Evolutionary conservation across 1,140 invertebrate genomes (phyloP).

Genomic region (Trichoplusia ni): DNA sequence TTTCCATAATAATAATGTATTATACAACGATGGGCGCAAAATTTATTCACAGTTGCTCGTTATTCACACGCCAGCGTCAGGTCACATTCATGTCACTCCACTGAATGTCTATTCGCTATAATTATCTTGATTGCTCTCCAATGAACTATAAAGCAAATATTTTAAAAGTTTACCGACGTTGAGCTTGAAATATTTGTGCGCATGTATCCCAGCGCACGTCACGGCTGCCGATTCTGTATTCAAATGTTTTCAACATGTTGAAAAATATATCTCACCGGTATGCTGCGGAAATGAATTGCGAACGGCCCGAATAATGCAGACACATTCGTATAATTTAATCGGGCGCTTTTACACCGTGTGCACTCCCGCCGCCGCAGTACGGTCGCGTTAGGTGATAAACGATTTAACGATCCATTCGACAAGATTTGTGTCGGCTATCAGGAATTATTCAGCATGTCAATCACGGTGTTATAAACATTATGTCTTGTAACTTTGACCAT

Average conservation of each 20-base stretch:
- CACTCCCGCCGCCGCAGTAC: too few relatives aligned
- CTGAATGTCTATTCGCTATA: slow-evolving; percentile 20
- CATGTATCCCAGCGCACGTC: not conserved
- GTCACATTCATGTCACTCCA: slow-evolving; percentile 40
- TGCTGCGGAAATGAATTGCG: slow-evolving; percentile 41
- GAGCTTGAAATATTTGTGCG: not conserved
- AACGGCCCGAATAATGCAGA: slow-evolving; percentile 33
- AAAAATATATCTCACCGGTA: slow-evolving; percentile 44
- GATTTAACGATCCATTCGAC: not conserved
- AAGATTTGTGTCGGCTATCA: not conserved
- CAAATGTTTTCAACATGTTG: slow-evolving; percentile 46
- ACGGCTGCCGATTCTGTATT: slow-evolving; percentile 44
- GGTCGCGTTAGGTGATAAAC: not conserved
- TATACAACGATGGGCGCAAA: slow-evolving; percentile 47
- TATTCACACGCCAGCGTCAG: slow-evolving; percentile 46
- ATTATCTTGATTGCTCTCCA: slow-evolving; percentile 7
- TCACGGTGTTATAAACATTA: not conserved
- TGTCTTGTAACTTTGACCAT: not conserved
- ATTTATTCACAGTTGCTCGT: slow-evolving; percentile 56
- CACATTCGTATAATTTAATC: slow-evolving; percentile 20
- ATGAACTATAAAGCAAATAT: not conserved
- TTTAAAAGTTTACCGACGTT: not conserved
- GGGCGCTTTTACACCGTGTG: not conserved
- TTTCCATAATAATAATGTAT: slow-evolving; percentile 55
- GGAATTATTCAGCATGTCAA: not conserved